Conservation (phyloP, 2,888 invertebrate species). For the Ophion slaviceki region DNA sequence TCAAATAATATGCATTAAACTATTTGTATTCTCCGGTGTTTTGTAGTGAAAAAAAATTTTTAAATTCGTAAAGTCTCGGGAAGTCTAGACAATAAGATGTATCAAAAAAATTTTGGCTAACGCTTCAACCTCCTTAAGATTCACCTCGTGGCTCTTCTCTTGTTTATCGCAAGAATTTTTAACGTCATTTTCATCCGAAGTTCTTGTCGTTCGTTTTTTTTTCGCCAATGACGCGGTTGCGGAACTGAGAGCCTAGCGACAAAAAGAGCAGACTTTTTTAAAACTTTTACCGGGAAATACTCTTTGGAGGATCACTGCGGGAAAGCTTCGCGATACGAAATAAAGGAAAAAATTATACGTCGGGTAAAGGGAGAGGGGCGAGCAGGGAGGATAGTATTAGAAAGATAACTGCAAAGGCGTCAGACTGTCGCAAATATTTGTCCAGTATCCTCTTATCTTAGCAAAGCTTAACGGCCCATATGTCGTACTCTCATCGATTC, state of each 20-base stretch:
- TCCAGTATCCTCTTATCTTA: constrained; percentile 76
- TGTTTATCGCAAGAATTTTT: not conserved
- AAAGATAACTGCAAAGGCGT: constrained; percentile 72
- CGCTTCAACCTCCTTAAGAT: not conserved
- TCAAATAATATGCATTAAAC: too few species aligned
- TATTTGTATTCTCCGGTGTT: too few species aligned
- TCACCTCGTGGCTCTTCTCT: not conserved
- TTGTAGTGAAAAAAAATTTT: too few species aligned
- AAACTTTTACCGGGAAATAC: constrained; percentile 32
- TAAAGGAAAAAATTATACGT: constrained; percentile 38
- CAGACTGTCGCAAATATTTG: constrained; percentile 77
- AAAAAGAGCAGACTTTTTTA: not conserved
- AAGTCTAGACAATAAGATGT: too few species aligned
- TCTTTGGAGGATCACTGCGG: constrained; percentile 3
- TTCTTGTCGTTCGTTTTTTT: not conserved
- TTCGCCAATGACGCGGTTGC: constrained; percentile 4
- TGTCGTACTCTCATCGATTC: constrained; percentile 75
- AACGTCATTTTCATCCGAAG: not conserved
- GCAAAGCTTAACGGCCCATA: constrained; percentile 79
- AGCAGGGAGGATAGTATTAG: constrained; percentile 41
- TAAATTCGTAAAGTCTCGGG: too few species aligned
- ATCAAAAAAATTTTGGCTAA: too few species aligned
- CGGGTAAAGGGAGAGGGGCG: constrained; percentile 18
- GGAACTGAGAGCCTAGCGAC: constrained; percentile 26
- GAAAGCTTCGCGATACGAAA: constrained; percentile 48